Conservation (phyloP, 1,140 invertebrate genomes). For the Littorina saxatilis region DNA sequence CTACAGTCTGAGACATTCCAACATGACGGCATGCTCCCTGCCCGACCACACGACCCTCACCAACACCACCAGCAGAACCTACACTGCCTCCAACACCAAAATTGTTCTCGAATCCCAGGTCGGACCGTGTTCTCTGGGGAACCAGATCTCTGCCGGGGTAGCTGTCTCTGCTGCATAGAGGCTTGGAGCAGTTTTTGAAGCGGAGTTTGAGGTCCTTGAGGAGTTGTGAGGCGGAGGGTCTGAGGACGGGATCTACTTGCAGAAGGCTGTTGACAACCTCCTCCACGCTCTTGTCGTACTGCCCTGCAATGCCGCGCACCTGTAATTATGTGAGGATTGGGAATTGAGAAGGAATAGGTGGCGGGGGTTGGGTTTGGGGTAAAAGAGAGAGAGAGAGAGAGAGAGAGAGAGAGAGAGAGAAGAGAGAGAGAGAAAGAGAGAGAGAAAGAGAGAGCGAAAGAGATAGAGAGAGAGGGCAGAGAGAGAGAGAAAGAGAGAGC, state of each 20-base stretch:
- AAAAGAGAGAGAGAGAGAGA: too few relatives aligned
- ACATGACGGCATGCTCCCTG: too few relatives aligned
- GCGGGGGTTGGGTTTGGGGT: too few relatives aligned
- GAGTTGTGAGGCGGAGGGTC: slow-evolving; percentile 16
- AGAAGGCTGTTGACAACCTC: slow-evolving; percentile 17
- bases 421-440: slow-evolving; percentile 14
- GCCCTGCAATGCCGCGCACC: neutral
- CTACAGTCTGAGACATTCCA: too few relatives aligned
- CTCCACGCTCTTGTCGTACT: neutral
- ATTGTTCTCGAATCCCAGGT: neutral
- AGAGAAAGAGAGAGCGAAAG: slow-evolving; percentile 13
- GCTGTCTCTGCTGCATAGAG: neutral
- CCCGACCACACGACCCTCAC: too few relatives aligned
- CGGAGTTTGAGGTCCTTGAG: neutral
- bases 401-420: neutral
- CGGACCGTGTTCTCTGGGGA: neutral
- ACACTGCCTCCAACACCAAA: too few relatives aligned
- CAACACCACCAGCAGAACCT: too few relatives aligned
- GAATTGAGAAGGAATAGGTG: too few relatives aligned
- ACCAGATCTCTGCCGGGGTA: neutral
- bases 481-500: neutral
- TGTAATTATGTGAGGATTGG: too few relatives aligned
- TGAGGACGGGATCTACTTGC: neutral
- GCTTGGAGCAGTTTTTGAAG: neutral
- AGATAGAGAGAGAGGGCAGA: slow-evolving; percentile 13